phyloP scores from a whole-genome alignment of 2,113 vertebrate species.

The Mobula hypostoma region DNA sequence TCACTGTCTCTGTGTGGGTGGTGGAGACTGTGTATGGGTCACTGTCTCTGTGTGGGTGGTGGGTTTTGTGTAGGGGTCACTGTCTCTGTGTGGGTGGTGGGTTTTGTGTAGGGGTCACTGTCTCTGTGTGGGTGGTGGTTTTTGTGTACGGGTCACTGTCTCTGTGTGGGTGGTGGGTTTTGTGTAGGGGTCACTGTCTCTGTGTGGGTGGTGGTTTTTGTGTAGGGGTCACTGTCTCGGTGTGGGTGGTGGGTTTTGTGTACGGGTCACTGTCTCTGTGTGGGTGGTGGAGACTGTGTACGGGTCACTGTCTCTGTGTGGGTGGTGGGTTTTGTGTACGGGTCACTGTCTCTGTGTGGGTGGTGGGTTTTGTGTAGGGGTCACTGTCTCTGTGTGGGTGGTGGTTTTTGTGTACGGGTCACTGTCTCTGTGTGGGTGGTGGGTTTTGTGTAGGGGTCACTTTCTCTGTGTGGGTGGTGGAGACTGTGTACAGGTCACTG shows the following conservation, averaged over 20 bases:
- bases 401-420: no score
- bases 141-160: not conserved
- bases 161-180: no score
- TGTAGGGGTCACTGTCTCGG: not conserved
- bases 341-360: not conserved
- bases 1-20: not conserved
- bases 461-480: not conserved
- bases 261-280: not conserved
- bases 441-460: not conserved
- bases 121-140: no score
- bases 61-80: not conserved
- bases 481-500: not conserved
- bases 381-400: not conserved
- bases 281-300: no score
- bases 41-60: not conserved
- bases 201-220: no score
- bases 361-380: no score
- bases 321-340: no score
- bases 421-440: not conserved
- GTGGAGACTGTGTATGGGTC: no score
- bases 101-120: not conserved
- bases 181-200: not conserved
- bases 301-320: not conserved
- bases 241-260: no score
- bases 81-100: not conserved